Evolutionary conservation across 2,888 invertebrate species (phyloP), one percentile per base, ranked within the genome.

Genomic region (Maniola hyperantus): DNA sequence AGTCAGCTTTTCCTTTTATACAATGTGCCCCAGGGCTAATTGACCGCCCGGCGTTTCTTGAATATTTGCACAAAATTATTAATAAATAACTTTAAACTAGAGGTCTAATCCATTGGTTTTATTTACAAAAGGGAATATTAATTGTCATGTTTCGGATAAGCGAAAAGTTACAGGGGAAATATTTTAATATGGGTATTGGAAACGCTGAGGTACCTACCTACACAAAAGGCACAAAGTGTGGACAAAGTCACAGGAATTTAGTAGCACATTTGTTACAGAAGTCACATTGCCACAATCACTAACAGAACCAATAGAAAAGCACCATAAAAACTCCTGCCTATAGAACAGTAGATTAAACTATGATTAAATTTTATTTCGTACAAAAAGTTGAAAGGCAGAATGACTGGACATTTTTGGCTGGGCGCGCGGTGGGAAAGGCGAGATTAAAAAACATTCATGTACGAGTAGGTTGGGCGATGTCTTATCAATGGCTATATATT

Each of bases 281-380:
- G 77, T 78, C 73, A 76, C 72, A 74, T 72, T 69, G 68, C 66
- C 26, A 66, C 71, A 68, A 54, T 64, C 66, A 62, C 73, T 72
- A 74, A 73, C 71, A 71, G 69, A 74, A 72, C 73, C 73, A 75
- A 76, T 74, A 72, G 71, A 69, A 73, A 70, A 58, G 33, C 46
- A 54, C 68, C 60, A 77, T 73, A 77, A 77, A 77, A 78, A 77
- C 70, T 63, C 63, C 70, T 67, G 74, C 80, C 88, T 82, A 88
- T 87, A 84, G 85, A 83, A 87, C 83, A 84, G 83, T 83, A 88
- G 89, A 90, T 90, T 88, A 85, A 83, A 84, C 75, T 85, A 80
- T 89, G 90, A 90, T 90, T 89, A 89, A 88, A 89, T 87, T 89
- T 87, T 76, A 76, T 77, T 74, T 74, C 70, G 73, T 71, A 75